Evolutionary conservation across 1,140 invertebrate species (phyloP).

Genomic region (Drosophila bocqueti): DNA sequence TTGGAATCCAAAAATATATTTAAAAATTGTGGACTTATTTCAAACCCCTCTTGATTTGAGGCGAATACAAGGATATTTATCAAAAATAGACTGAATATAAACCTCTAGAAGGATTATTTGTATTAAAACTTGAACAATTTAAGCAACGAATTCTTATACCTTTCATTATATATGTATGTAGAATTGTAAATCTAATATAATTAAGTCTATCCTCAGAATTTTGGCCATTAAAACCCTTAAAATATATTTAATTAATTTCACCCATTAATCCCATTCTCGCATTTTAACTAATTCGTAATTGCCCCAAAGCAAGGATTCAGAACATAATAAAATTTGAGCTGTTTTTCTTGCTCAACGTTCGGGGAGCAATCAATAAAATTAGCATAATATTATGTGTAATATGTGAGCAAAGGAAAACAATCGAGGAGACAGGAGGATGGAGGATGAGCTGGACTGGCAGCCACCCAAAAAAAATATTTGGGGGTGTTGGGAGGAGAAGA

Average conservation of each 20-base stretch:
- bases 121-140: no score
- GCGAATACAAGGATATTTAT: neutral
- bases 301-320: constrained; percentile 1
- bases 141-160: no score
- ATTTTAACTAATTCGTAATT: constrained; percentile 12
- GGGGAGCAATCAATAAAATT: constrained; percentile 75
- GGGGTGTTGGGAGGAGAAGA: neutral
- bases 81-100: no score
- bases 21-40: neutral
- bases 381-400: constrained; percentile 72
- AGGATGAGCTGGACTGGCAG: constrained; percentile 15
- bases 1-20: neutral
- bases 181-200: no score
- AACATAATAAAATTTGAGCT: constrained; percentile 6
- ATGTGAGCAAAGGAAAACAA: constrained; percentile 66
- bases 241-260: neutral
- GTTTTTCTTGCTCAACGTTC: constrained; percentile 32
- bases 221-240: neutral
- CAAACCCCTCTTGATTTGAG: neutral
- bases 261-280: neutral
- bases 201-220: neutral
- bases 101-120: no score
- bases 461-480: constrained; percentile 16
- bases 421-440: constrained; percentile 13
- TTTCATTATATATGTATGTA: no score